phyloP scores from a whole-genome alignment of 2,888 invertebrate genomes.

The Lumbricus terrestris region DNA sequence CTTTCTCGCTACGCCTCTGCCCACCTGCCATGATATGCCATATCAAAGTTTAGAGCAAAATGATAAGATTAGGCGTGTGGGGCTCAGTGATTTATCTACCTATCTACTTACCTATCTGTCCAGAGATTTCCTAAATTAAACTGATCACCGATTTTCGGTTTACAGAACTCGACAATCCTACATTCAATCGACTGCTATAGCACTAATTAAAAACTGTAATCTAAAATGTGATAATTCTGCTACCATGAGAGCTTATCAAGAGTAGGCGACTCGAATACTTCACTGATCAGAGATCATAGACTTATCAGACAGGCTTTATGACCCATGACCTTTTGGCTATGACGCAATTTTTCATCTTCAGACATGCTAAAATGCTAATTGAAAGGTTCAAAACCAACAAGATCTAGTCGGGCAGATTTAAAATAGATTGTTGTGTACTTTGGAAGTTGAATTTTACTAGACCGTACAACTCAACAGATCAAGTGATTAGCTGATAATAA shows the following conservation, averaged over 20 bases:
- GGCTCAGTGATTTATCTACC: no score
- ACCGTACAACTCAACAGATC: neutral
- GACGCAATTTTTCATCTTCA: neutral
- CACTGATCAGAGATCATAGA: no score
- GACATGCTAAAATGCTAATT: neutral
- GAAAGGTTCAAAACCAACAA: neutral
- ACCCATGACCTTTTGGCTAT: neutral
- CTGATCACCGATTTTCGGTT: neutral
- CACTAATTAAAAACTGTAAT: no score
- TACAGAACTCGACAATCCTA: neutral
- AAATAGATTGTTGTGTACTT: neutral
- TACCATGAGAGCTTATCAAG: neutral
- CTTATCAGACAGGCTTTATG: neutral
- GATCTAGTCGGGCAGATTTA: neutral
- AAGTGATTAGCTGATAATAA: neutral
- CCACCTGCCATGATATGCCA: no score
- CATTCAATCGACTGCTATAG: no score
- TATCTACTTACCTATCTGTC: neutral
- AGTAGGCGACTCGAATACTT: neutral
- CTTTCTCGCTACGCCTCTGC: no score
- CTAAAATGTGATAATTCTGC: neutral
- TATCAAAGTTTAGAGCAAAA: no score
- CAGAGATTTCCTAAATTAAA: neutral
- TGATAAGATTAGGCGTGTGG: no score
- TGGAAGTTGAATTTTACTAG: no score